A percentile compares a stretch with the other conserved stretches of the same genome.
These are phyloP conservation scores for Phyto melanocephala DNA, from an alignment of 2,888 invertebrate genomes.

Conservation along the genomic window DNA sequence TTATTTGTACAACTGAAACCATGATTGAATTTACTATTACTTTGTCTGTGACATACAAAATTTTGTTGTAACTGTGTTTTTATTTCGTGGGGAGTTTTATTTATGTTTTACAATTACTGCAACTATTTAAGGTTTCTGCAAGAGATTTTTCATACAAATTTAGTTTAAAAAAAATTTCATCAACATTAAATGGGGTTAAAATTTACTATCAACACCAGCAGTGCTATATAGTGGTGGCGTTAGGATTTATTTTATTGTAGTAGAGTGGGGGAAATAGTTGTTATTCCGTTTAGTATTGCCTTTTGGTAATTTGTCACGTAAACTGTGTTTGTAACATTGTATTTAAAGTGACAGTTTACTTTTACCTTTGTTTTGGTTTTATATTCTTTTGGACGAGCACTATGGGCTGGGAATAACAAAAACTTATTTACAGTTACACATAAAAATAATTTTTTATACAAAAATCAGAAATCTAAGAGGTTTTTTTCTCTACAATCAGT, in stretches of 20 bases:
- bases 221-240: background rate
- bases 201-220: background rate
- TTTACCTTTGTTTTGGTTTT: slow-evolving; percentile 21
- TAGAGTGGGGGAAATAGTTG: background rate
- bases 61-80: background rate
- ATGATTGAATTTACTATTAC: background rate
- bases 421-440: too few relatives aligned
- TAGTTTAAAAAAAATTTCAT: too few relatives aligned
- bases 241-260: background rate
- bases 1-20: slow-evolving; percentile 3
- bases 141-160: too few relatives aligned
- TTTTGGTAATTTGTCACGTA: slow-evolving; percentile 53
- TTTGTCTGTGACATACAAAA: background rate
- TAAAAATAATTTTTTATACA: too few relatives aligned
- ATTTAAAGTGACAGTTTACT: slow-evolving; percentile 34
- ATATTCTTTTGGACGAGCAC: background rate
- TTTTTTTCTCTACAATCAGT: too few relatives aligned
- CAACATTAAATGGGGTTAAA: background rate
- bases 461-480: too few relatives aligned
- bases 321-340: slow-evolving; percentile 17
- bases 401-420: background rate
- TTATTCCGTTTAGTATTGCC: background rate
- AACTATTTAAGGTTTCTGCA: background rate
- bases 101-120: background rate
- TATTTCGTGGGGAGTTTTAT: slow-evolving; percentile 1